Base-by-base conservation (phyloP, 1,140 invertebrate genomes). In the Cylas formicarius region DNA sequence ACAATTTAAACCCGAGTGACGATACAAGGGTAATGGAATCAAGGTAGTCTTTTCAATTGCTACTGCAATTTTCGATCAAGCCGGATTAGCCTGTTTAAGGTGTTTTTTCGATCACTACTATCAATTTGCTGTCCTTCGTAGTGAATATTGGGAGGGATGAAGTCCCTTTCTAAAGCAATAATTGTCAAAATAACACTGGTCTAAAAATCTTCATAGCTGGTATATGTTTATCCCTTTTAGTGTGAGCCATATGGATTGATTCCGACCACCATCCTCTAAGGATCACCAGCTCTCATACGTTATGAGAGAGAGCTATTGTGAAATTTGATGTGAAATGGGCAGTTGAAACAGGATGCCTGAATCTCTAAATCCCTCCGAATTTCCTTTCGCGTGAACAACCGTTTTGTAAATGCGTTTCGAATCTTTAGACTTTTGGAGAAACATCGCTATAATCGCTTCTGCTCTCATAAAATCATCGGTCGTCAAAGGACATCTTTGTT, bases 181-280 rank as follows among this genome's bases (percentile, higher is more conserved):
- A 69, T 42, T 11, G 36, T 35, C 51, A 71, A 40, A 5, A 55
- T 53, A 34, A 65, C 91, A 79, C 14, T 92, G 70, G 59, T 92
- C 91, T 3, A 84, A 81, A 9, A 85, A 78, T 50, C 91, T 77
- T 7, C 10, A 3, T 72, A 67, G 11, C 77, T 76, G 4, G 75
- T 77, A 57, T 84, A 77, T 67, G 89, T 86, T 1, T 83, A 37
- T 41, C 29, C 17, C 87, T 81, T 66, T 97, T 92, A 1, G 86
- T 76, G 61, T 97, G 93, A 0, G 92, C 93, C 56, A 94, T 73
- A 65, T 94, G 95, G 0, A 89, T 90, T 62, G 96, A 96, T 1
- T 92, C 74, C 0, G 91, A 90, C 2, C 92, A 75, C 72, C 2
- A 75, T 58, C 66, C 84, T 81, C 56, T 78, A 71, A 22, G 77